A percentile compares a stretch with the other conserved stretches of the same genome.
These are phyloP conservation scores for Meganola albula DNA, from an alignment of 2,888 invertebrate genomes.

Conservation along the genomic window DNA sequence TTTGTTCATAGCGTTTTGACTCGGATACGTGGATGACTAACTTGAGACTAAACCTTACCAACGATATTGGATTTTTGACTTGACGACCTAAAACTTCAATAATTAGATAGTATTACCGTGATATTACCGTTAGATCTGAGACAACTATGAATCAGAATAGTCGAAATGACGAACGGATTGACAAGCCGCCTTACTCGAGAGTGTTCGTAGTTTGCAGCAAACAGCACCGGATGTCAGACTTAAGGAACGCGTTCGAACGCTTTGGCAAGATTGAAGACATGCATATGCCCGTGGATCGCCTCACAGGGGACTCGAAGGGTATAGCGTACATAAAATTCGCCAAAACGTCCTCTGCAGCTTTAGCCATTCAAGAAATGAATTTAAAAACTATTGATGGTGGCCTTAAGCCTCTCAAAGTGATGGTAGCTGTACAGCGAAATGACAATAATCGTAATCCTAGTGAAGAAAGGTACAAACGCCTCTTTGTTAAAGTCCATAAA, in stretches of 20 bases:
- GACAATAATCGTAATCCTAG: conserved; percentile 43
- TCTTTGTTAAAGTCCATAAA: conserved; percentile 93
- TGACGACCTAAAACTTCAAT: conserved; percentile 26
- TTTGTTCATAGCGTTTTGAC: too few species aligned
- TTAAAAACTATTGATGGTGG: conserved; percentile 84
- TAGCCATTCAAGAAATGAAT: conserved; percentile 92
- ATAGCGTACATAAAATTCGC: conserved; percentile 93
- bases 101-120: too few species aligned
- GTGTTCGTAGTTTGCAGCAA: conserved; percentile 93
- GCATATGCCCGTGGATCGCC: conserved; percentile 91
- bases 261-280: conserved; percentile 92
- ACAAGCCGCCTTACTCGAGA: conserved; percentile 90
- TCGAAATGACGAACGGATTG: conserved; percentile 49
- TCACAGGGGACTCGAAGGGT: conserved; percentile 90
- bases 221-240: conserved; percentile 81
- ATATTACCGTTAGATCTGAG: conserved; percentile 30
- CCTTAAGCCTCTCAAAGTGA: conserved; percentile 90
- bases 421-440: conserved; percentile 83
- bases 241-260: conserved; percentile 85
- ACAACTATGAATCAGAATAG: conserved; percentile 18
- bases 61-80: conserved; percentile 23
- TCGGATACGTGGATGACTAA: conserved; percentile 25
- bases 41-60: conserved; percentile 20
- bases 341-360: conserved; percentile 94
- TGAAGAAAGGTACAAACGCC: conserved; percentile 76